Evolutionary conservation across 2,113 vertebrate species (phyloP), one percentile per base, ranked within the genome.

Genomic region (Propithecus coquereli): DNA sequence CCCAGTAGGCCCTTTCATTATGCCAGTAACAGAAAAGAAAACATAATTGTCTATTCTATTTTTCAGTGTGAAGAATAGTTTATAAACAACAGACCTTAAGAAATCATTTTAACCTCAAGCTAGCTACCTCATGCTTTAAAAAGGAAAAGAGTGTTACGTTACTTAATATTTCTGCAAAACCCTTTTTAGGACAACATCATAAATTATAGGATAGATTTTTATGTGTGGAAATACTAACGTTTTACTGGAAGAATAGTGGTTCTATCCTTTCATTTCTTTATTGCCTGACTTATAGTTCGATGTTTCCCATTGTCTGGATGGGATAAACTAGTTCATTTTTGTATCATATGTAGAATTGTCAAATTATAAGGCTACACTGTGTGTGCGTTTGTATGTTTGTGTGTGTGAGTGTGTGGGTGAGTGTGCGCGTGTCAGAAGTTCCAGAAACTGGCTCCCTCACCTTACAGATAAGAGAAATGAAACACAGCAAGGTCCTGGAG

Each of bases 31-130:
- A 65, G 70, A 45, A 85, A 83, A 81, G 73, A 94, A 96, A 81
- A 94, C 34, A 81, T 18, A 90, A 32, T 57, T 40, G 11, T 83
- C 65, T 37, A n/a, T 18, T 96, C 86, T 23, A 77, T 90, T 93
- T 94, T 91, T 74, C 73, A 87, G 2, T 84, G 65, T 87, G 57
- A 94, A 94, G 13, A 83, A 91, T 32, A 37, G 25, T 92, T 97
- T 95, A 71, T 79, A 93, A 94, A 91, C 8, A 95, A 82, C 12
- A 76, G 68, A 66, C 16, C 40, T 65, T 86, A 71, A 87, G 79
- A 92, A 96, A 96, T 89, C 50, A 94, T 81, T 84, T 40, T 30
- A 86, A 57, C 52, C 45, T 95, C 65, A 94, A 92, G 66, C 25
- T n/a, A 94, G 65, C 59, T 61, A 71, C 57, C 9, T 68, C 43